Evolutionary conservation across 2,888 invertebrate genomes (phyloP).

Genomic region (Agrypnus murinus): DNA sequence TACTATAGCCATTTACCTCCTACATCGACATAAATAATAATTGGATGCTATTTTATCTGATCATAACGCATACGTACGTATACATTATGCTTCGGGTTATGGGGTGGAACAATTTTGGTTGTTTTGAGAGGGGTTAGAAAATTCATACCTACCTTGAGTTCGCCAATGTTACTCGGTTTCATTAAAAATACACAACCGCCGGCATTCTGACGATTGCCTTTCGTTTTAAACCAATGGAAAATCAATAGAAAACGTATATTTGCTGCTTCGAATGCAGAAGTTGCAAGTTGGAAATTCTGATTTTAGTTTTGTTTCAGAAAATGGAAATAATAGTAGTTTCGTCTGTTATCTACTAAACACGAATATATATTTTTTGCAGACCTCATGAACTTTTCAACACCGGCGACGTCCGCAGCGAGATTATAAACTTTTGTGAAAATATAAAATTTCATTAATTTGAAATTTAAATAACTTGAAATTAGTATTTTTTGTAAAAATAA

Average conservation of each 20-base stretch:
- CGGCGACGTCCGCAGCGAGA: too few species aligned
- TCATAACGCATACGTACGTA: conserved; percentile 12
- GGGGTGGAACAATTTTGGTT: conserved; percentile 7
- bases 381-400: too few species aligned
- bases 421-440: too few species aligned
- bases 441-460: too few species aligned
- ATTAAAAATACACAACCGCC: conserved; percentile 32
- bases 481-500: too few species aligned
- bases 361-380: too few species aligned
- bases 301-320: too few species aligned
- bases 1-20: background rate
- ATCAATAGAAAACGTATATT: conserved; percentile 15
- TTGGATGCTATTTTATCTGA: conserved; percentile 18
- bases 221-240: conserved; percentile 22
- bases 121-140: background rate
- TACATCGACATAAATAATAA: conserved; percentile 12
- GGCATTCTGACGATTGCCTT: conserved; percentile 29
- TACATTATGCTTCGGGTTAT: conserved; percentile 17
- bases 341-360: too few species aligned
- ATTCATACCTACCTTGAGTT: conserved; percentile 24
- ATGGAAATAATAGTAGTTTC: too few species aligned
- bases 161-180: conserved; percentile 8
- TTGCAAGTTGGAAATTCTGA: too few species aligned
- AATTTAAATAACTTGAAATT: too few species aligned
- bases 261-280: background rate